phyloP scores from a whole-genome alignment of 2,113 vertebrate species.

The Oreotrochilus melanogaster region DNA sequence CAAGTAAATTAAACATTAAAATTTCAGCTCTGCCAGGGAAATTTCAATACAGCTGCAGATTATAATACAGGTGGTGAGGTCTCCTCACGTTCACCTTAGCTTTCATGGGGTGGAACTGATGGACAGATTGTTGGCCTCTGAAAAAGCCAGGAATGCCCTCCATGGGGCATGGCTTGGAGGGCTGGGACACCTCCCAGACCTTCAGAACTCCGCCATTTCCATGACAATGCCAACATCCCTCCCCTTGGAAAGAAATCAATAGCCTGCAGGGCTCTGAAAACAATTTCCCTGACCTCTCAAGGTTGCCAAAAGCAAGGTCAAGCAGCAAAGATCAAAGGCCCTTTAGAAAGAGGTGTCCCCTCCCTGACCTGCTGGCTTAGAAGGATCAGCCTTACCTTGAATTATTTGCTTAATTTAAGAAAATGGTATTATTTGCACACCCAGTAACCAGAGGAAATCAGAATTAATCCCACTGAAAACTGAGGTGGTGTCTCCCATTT shows the following conservation, averaged over 20 bases:
- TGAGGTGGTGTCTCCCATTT: not conserved
- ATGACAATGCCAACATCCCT: conserved; percentile 36
- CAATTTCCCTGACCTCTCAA: conserved; percentile 45
- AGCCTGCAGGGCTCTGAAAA: not conserved
- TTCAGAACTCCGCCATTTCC: conserved; percentile 4
- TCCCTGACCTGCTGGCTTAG: not conserved
- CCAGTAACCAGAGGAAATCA: not conserved
- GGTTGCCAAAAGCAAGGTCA: conserved; percentile 51
- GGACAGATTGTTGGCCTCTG: conserved; percentile 37
- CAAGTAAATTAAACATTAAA: conserved; percentile 64
- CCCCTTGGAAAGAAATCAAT: conserved; percentile 19
- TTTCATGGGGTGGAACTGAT: conserved; percentile 53
- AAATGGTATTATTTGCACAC: not conserved
- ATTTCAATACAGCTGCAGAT: conserved; percentile 71
- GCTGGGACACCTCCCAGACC: not conserved
- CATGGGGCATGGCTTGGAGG: not conserved
- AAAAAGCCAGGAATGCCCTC: not conserved
- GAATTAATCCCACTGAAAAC: not conserved
- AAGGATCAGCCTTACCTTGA: not conserved
- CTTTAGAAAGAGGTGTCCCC: not conserved
- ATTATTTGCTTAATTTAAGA: not conserved
- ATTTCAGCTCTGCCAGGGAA: conserved; percentile 39
- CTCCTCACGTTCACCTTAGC: conserved; percentile 30
- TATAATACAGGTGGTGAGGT: conserved; percentile 63
- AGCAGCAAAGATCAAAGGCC: conserved; percentile 51